These are phyloP conservation scores for Dryomyza anilis DNA, from an alignment of 2,888 invertebrate genomes.

Conservation along the genomic window DNA sequence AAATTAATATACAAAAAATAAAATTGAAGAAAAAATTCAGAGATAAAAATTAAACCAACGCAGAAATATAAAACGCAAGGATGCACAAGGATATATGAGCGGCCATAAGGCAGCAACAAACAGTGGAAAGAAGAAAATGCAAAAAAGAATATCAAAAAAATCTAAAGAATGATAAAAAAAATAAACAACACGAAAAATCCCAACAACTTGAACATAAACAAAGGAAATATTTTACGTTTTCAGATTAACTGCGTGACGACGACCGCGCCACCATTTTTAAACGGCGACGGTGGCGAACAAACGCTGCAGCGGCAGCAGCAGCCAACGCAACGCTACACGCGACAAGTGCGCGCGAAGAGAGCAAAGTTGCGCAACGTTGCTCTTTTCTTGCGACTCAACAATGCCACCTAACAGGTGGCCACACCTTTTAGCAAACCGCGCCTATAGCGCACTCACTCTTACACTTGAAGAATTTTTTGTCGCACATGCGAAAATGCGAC, in stretches of 20 bases:
- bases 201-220: constrained; percentile 26
- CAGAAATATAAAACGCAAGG: constrained; percentile 9
- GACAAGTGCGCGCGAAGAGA: background rate
- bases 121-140: no score
- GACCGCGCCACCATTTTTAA: constrained; percentile 3
- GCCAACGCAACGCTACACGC: background rate
- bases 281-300: background rate
- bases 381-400: no score
- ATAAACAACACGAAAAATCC: constrained; percentile 23
- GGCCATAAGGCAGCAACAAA: constrained; percentile 19
- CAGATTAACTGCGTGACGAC: constrained; percentile 35
- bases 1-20: constrained; percentile 30
- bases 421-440: constrained; percentile 14
- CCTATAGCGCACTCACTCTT: background rate
- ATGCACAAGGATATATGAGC: constrained; percentile 20
- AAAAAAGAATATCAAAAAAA: constrained; percentile 9
- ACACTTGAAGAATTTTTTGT: background rate
- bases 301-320: background rate
- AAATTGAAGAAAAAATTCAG: constrained; percentile 20
- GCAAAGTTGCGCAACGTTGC: no score
- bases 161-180: constrained; percentile 25
- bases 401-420: no score
- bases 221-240: constrained; percentile 32
- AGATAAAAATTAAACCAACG: constrained; percentile 30
- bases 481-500: no score